A percentile compares a stretch with the other conserved stretches of the same genome.
These are phyloP conservation scores for Coturnix japonica DNA, from an alignment of 2,113 vertebrate genomes.

Conservation along the genomic window DNA sequence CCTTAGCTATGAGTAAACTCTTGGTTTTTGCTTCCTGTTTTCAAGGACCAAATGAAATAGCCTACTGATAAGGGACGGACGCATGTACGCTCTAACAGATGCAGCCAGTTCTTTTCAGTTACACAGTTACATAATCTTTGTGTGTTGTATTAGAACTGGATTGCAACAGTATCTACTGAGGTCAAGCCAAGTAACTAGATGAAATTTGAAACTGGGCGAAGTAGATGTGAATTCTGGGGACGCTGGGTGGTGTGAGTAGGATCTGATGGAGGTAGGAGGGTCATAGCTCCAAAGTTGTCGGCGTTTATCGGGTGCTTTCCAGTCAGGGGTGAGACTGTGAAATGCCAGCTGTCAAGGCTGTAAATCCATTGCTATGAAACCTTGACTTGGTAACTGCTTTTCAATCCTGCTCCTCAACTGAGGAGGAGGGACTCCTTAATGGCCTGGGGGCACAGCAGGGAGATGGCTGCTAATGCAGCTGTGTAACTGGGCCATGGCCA, in stretches of 20 bases:
- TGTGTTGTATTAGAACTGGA: too few relatives aligned
- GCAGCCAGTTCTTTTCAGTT: neutral
- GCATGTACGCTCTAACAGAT: neutral
- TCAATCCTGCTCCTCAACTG: fast-evolving
- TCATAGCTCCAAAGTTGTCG: neutral
- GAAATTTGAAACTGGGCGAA: neutral
- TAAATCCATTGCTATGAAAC: neutral
- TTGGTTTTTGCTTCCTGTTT: neutral
- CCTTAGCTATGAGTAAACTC: neutral
- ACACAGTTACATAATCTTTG: neutral
- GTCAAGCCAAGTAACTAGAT: neutral
- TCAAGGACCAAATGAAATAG: neutral
- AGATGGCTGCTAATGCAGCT: neutral
- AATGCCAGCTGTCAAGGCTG: neutral
- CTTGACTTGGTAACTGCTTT: neutral
- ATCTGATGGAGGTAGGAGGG: neutral
- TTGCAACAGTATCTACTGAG: fast-evolving
- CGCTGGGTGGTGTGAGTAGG: neutral
- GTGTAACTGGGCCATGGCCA: neutral
- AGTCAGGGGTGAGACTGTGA: neutral
- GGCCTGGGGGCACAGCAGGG: neutral
- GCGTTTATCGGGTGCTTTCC: neutral
- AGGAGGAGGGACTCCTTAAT: neutral
- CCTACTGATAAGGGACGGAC: neutral
- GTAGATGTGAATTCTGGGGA: neutral